Evolutionary conservation across 2,113 vertebrate genomes (phyloP), one percentile per base, ranked within the genome.

Genomic region (Nicator chloris): DNA sequence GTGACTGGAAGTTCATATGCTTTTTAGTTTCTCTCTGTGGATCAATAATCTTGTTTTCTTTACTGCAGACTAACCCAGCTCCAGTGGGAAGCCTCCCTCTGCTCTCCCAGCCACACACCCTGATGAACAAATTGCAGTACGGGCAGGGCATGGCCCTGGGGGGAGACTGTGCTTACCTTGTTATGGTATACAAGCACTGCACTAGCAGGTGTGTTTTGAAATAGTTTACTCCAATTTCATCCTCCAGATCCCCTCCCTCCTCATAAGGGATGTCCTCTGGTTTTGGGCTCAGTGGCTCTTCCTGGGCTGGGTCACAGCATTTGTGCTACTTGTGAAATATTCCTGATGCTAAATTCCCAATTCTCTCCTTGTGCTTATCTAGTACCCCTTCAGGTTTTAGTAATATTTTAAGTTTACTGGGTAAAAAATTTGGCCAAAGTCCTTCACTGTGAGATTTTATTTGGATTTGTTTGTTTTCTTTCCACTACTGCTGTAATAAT

Each of bases 201-300:
- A 3, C 24, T 45, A 4, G n/a, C 49, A n/a, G 70, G 54, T 86
- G 75, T 42, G n/a, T 77, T 92, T 92, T 80, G 88, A 70, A 93
- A 57, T 7, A 16, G 26, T 44, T 80, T 21, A 30, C 30, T 80
- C 40, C 19, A 11, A 2, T 50, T 85, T 85, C n/a, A 33, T 77
- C 30, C 20, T 56, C 12, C 44, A 40, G 40, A 33, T 73, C 4
- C 14, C 17, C 22, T 40, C 31, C 75, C 42, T 61, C 14, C 42
- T 80, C 40, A 33, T 4, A 54, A 69, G n/a, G 40, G 49, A 15
- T 72, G 39, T 44, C 40, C 31, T 60, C n/a, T 80, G 49, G 12
- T 77, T 76, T 88, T 0, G 0, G 18, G 21, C 42, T 91, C 10
- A 0, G 24, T 79, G 39, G 3, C 17, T 61, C 53, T 50, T 86